Evolutionary conservation across 2,888 invertebrate species (phyloP), one percentile per base, ranked within the genome.

Genomic region (Lutraria lutraria): DNA sequence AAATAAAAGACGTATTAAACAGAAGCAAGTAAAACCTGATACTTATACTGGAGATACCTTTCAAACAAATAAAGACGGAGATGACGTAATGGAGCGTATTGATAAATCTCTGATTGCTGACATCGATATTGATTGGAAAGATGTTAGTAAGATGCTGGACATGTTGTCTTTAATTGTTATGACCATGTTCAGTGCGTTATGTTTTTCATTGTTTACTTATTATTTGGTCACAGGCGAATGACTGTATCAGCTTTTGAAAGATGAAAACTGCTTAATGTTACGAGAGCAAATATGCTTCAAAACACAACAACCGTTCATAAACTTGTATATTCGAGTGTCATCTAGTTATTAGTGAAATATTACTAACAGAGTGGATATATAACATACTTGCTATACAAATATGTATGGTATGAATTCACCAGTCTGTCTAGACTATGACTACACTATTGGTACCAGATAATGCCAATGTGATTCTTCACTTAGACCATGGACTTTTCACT

Each of bases 141-240:
- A 84, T 21, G 54, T 84, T 0, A 84, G 84, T 53, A 54, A 54
- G 54, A 72, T 76, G 54, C 2, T 68, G 19, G 84, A 84, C 54
- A 31, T 1, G 0, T 21, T 76, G 0, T 84, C 76, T 21, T 29
- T 76, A 21, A 13, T 76, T 0, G 25, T 76, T 0, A 84, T 84
- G 84, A 76, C n/a, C 53, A 15, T 84, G 53, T 52, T 53, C 0
- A 52, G 53, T 25, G 12, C 76, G 54, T 54, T 54, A 21, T 25
- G 29, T 16, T 84, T 19, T 25, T 2, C 72, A 16, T 31, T 84
- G 72, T 84, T 84, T 84, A 21, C 76, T 19, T 53, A 53, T 25
- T 21, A 84, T 84, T 52, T 84, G 43, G 15, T 31, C 15, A 15
- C 29, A 1, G 25, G 76, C 29, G 34, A 31, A 60, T 60, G 56